Evolutionary conservation across 2,113 vertebrate species (phyloP), one percentile per base, ranked within the genome.

Genomic region (Penelope pileata): DNA sequence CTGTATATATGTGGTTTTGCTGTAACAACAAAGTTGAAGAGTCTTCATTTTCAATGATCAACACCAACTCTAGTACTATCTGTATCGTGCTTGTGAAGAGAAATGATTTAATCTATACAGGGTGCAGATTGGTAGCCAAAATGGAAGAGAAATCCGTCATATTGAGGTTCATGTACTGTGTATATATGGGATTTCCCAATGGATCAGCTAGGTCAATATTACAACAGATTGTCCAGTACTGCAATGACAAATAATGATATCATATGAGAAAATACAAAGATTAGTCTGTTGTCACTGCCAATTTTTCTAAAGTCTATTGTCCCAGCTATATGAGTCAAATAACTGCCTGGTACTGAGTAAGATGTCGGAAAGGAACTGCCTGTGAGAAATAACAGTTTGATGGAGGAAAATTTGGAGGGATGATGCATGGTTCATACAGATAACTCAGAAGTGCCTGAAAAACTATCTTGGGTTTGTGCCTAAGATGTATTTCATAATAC

Each of bases 1-100:
- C 67, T 90, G 54, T 90, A 90, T 88, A 56, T 19, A 64, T 78
- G 76, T 68, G 75, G 60, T 67, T 93, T 96, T 95, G 56, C 92
- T 86, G 68, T 77, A 93, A 91, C 54, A 91, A 93, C 86, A 72
- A 67, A 92, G 36, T 74, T 59, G 73, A 95, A 54, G 13, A 86
- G 63, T 81, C 86, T 74, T 93, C 8, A 75, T 83, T 79, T 91
- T 83, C 90, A 94, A 42, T 14, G 50, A 53, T 45, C 36, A 43
- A 6, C n/a, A 75, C 8, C 34, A 90, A 69, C 85, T 88, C 64
- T 59, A 50, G 9, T 38, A 80, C 59, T 73, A 74, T 88, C 54
- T 90, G 26, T 40, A 73, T 73, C 45, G 45, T 90, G 79, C 42
- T 62, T 70, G 29, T 42, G 54, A 88, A 74, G 3, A 73, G 30